Evolutionary conservation across 1,140 invertebrate species (phyloP).

Genomic region (Aphelinus certus): DNA sequence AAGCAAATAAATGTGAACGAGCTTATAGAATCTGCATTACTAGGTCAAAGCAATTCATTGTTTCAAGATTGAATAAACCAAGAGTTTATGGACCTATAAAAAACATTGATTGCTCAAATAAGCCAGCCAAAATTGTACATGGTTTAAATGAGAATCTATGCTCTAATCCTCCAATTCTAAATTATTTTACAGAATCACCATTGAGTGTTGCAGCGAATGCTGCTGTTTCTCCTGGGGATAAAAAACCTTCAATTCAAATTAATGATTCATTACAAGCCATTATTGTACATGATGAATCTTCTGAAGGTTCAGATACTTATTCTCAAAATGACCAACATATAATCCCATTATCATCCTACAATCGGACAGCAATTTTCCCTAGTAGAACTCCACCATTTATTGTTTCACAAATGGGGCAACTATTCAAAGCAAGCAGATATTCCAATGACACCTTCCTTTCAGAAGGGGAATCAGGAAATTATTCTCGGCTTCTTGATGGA

Average conservation of each 20-base stretch:
- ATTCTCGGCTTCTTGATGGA: too few species aligned
- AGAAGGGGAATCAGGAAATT: too few species aligned
- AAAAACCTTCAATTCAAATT: background rate
- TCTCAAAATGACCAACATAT: background rate
- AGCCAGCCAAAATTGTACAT: slow-evolving; percentile 9
- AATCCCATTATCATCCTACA: background rate
- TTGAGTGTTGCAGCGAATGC: background rate
- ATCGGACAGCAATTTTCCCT: slow-evolving; percentile 9
- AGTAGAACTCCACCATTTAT: background rate
- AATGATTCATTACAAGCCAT: slow-evolving; percentile 19
- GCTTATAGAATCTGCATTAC: slow-evolving; percentile 26
- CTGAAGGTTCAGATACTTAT: slow-evolving; percentile 5
- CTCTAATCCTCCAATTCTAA: background rate
- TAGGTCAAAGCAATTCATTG: slow-evolving; percentile 11
- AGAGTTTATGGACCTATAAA: background rate
- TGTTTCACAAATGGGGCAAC: background rate
- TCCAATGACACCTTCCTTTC: too few species aligned
- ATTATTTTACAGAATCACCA: background rate
- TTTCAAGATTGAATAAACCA: slow-evolving; percentile 15
- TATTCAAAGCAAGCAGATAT: too few species aligned
- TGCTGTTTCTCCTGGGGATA: background rate
- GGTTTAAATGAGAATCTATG: background rate
- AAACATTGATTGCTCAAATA: background rate
- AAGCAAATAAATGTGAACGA: slow-evolving; percentile 21
- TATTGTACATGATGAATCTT: slow-evolving; percentile 16